phyloP scores from a whole-genome alignment of 2,888 invertebrate species.

The Colostygia pectinataria region DNA sequence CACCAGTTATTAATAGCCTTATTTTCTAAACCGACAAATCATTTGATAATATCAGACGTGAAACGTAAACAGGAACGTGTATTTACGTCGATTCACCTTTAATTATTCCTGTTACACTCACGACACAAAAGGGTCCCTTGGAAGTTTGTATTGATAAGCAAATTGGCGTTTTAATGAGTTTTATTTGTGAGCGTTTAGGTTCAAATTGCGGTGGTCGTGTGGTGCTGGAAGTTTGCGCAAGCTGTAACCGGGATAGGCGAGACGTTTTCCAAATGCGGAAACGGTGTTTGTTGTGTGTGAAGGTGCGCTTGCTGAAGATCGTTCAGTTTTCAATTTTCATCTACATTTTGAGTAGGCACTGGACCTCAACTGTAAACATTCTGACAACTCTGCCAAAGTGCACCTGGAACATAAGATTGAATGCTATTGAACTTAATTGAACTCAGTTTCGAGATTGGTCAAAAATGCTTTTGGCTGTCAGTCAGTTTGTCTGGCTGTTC shows the following conservation, averaged over 20 bases:
- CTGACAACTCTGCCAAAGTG: not conserved
- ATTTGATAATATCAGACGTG: constrained; percentile 8
- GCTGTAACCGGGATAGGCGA: constrained; percentile 30
- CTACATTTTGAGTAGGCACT: not conserved
- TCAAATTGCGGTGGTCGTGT: constrained; percentile 48
- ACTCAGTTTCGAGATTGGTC: too few species aligned
- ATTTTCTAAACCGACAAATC: constrained; percentile 18
- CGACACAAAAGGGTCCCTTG: constrained; percentile 9
- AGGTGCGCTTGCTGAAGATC: constrained; percentile 12
- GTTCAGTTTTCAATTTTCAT: constrained; percentile 4
- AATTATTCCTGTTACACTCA: too few species aligned
- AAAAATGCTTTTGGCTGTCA: too few species aligned
- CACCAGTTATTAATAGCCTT: constrained; percentile 16
- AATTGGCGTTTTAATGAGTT: constrained; percentile 60
- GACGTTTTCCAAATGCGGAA: constrained; percentile 38
- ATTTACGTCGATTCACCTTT: constrained; percentile 11
- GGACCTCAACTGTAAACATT: too few species aligned
- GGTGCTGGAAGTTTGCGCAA: not conserved
- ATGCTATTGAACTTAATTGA: too few species aligned
- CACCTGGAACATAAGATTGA: not conserved
- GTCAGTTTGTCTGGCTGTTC: too few species aligned
- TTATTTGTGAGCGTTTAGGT: constrained; percentile 53
- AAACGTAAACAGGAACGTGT: constrained; percentile 9
- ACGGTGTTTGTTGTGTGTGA: constrained; percentile 31
- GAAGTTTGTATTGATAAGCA: constrained; percentile 47